Evolutionary conservation across 2,113 vertebrate species (phyloP), one percentile per base, ranked within the genome.

Genomic region (Pardalotus punctatus): DNA sequence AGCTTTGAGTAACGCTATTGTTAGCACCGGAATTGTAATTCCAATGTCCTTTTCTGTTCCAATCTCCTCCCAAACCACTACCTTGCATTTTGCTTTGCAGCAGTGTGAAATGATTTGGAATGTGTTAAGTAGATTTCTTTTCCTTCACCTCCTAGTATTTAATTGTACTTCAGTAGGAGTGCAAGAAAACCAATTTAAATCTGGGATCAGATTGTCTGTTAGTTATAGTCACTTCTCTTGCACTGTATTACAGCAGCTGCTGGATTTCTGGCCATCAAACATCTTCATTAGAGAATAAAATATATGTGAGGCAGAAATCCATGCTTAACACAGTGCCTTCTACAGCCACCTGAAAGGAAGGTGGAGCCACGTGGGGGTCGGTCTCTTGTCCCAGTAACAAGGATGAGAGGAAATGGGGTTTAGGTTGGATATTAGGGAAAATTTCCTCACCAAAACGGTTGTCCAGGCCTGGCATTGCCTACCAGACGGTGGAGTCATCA

Each of bases 1-100:
- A 0, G 85, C 93, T 93, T 93, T 81, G 64, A 81, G 54, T 81
- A 71, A 86, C 56, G 74, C 85, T 80, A 83, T 86, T 96, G 91
- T 96, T 86, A 93, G 83, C 56, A 60, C 21, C 13, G 3, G 76
- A 53, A 51, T 56, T 90, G 80, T 54, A 67, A 96, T 81, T 94
- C 64, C 74, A 81, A 33, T 35, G 64, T 36, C 76, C 76, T 90
- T 78, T 67, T 92, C 38, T 81, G 24, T 51, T 86, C 74, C 50
- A 11, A 23, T 62, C 23, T 86, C 17, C 7, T 76, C 58, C 23
- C 20, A 76, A 0, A 42, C 5, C 16, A 42, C 31, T 76, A 60
- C 40, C 40, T 31, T 57, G 47, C 61, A 51, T 90, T 94, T 80
- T 94, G 22, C 47, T 83, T 80, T 54, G 7, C 62, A 77, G 2